phyloP scores from a whole-genome alignment of 2,797 vertebrate species.

The Gephyroberyx darwinii region DNA sequence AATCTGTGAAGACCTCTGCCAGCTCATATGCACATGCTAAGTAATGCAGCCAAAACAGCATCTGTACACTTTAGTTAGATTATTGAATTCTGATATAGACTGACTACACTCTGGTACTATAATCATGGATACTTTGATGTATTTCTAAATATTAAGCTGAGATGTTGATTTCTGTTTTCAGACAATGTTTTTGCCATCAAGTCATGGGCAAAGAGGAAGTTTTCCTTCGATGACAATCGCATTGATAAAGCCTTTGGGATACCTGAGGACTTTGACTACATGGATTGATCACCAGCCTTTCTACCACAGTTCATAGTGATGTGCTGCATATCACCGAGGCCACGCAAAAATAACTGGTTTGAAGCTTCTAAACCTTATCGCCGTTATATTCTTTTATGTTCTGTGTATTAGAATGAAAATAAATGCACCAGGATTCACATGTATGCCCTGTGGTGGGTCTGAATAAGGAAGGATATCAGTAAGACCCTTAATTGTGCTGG shows the following conservation, averaged over 20 bases:
- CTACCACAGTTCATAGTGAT: background rate
- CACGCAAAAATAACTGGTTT: conserved; percentile 15
- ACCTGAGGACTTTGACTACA: conserved; percentile 97
- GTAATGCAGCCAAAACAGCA: conserved; percentile 12
- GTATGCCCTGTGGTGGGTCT: background rate
- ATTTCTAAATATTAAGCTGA: background rate
- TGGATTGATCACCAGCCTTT: conserved; percentile 83
- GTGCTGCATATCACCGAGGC: background rate
- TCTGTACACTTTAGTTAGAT: no score
- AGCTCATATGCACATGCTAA: no score
- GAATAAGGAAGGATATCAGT: background rate
- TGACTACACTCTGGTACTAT: conserved; percentile 8
- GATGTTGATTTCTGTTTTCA: conserved; percentile 62
- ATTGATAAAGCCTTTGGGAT: conserved; percentile 97
- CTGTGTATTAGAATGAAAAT: conserved; percentile 25
- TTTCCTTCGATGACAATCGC: conserved; percentile 90
- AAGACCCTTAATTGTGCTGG: background rate
- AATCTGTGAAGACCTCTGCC: no score
- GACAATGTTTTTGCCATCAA: conserved; percentile 97
- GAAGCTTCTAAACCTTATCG: conserved; percentile 8
- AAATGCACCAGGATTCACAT: conserved; percentile 7
- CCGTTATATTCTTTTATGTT: conserved; percentile 35
- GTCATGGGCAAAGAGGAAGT: conserved; percentile 99
- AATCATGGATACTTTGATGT: background rate
- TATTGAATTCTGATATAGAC: conserved; percentile 1